These are phyloP conservation scores for Enteromius trimaculatus DNA, from an alignment of 2,797 vertebrate species.

Conservation along the genomic window DNA sequence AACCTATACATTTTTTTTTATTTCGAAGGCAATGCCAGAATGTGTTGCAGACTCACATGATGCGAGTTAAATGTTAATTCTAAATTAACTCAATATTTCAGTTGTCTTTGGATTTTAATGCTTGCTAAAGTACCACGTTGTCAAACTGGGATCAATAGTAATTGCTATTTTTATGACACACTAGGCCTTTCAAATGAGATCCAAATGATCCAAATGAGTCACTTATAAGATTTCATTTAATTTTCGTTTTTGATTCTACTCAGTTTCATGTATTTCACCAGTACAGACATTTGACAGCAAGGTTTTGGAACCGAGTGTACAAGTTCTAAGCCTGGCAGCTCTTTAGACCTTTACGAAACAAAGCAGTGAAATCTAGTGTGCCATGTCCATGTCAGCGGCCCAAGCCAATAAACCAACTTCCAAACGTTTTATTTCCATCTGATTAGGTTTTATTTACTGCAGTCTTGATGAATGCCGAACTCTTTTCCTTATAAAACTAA, in stretches of 20 bases:
- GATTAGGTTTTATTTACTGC: slow-evolving; percentile 44
- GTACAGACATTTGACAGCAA: not conserved
- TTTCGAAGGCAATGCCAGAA: not conserved
- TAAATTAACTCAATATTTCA: not conserved
- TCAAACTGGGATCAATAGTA: not conserved
- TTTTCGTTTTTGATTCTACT: not conserved
- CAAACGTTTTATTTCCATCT: slow-evolving; percentile 32
- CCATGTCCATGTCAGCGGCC: slow-evolving; percentile 3
- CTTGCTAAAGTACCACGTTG: not conserved
- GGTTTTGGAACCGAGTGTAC: not conserved
- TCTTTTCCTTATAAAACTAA: slow-evolving; percentile 50
- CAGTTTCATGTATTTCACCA: not conserved
- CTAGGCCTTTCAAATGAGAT: not conserved
- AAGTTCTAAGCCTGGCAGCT: not conserved
- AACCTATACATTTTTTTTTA: no score
- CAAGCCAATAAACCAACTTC: slow-evolving; percentile 41
- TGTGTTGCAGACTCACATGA: not conserved
- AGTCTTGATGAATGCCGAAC: slow-evolving; percentile 14
- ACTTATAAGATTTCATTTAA: not conserved
- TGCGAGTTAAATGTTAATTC: no score
- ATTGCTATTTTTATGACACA: not conserved
- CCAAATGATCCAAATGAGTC: not conserved
- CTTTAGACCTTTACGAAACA: not conserved
- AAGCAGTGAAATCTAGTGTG: slow-evolving; percentile 22
- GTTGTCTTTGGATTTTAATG: not conserved